A percentile compares a stretch with the other conserved stretches of the same genome.
Conservation (phyloP, 2,888 invertebrate genomes). For the Orthosia cruda region DNA sequence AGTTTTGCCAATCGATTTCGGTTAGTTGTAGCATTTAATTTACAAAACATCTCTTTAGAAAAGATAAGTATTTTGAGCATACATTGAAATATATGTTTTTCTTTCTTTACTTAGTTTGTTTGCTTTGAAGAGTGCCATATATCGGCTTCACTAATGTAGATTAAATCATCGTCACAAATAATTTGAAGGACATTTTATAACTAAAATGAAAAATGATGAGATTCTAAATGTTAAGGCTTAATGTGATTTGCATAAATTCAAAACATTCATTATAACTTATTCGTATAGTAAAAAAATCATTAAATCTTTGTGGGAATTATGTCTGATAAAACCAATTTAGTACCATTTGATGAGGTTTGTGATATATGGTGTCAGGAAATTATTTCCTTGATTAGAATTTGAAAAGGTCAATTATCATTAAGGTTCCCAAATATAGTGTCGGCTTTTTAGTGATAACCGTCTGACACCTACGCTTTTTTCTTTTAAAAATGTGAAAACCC, state of each 20-base stretch:
- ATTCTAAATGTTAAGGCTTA: slow-evolving; percentile 60
- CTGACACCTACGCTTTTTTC: slow-evolving; percentile 38
- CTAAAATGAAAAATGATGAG: slow-evolving; percentile 50
- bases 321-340: slow-evolving; percentile 26
- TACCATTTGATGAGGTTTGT: slow-evolving; percentile 31
- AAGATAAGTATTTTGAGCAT: too few relatives aligned
- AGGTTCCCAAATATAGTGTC: slow-evolving; percentile 26
- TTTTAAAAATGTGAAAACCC: slow-evolving; percentile 8
- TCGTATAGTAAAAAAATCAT: slow-evolving; percentile 26
- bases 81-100: not conserved
- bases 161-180: slow-evolving; percentile 14
- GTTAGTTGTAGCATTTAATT: not conserved
- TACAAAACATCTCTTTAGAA: not conserved
- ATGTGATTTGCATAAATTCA: slow-evolving; percentile 60
- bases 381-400: slow-evolving; percentile 29
- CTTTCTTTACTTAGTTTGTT: not conserved
- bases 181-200: slow-evolving; percentile 54
- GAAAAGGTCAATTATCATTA: slow-evolving; percentile 57
- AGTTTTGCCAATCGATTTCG: too few relatives aligned
- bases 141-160: not conserved
- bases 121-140: not conserved
- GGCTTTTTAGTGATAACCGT: slow-evolving; percentile 25
- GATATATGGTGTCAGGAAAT: slow-evolving; percentile 48
- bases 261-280: slow-evolving; percentile 26
- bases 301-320: slow-evolving; percentile 9